phyloP scores from a whole-genome alignment of 1,140 invertebrate genomes.

The Euwallacea fornicatus region DNA sequence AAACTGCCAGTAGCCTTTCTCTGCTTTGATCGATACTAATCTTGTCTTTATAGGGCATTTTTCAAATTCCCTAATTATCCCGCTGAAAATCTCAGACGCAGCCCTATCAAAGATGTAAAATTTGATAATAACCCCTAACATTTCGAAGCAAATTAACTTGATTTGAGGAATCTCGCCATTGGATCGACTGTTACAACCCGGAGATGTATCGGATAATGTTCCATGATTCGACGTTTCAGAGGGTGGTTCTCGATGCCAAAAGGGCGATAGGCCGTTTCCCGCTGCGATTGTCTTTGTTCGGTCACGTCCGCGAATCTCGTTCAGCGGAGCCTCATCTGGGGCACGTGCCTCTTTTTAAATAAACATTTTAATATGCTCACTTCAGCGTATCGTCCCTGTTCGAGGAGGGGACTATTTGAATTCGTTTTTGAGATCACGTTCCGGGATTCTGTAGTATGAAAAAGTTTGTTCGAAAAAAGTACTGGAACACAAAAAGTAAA shows the following conservation, averaged over 20 bases:
- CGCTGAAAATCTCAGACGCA: too few species aligned
- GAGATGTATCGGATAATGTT: constrained; percentile 30
- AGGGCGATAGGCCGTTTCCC: constrained; percentile 39
- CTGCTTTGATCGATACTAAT: too few species aligned
- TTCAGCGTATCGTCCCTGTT: constrained; percentile 22
- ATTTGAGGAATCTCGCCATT: constrained; percentile 22
- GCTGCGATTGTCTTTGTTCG: constrained; percentile 40
- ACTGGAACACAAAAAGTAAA: too few species aligned
- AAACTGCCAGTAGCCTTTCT: too few species aligned
- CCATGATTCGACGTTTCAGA: constrained; percentile 15
- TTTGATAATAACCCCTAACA: constrained; percentile 7
- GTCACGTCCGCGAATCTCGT: constrained; percentile 39
- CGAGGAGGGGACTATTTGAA: constrained; percentile 23
- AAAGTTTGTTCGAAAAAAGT: too few species aligned
- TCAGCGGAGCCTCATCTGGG: constrained; percentile 23
- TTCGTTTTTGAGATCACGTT: constrained; percentile 12
- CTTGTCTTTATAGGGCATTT: too few species aligned
- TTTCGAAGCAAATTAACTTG: constrained; percentile 21
- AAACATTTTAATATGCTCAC: constrained; percentile 39
- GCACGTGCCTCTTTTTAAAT: constrained; percentile 40
- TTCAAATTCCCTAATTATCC: too few species aligned
- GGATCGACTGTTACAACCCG: constrained; percentile 19
- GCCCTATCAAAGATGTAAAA: background rate
- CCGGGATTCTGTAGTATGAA: too few species aligned
- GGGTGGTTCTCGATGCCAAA: constrained; percentile 34